Base-by-base conservation (phyloP, 2,888 invertebrate species). In the Gastracanthus pulcherrimus region DNA sequence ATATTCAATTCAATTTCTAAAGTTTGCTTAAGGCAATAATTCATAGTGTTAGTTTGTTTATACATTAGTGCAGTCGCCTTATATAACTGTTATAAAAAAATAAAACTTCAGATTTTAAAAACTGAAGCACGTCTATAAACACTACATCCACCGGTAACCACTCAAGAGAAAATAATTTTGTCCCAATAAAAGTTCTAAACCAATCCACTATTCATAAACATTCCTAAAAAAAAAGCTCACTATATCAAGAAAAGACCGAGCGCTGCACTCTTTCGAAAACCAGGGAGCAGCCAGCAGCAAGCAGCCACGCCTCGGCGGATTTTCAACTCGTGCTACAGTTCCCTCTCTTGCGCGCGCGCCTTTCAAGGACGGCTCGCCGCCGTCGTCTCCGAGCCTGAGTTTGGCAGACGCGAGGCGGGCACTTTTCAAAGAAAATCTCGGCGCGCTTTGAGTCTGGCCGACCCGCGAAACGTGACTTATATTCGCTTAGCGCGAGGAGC, bases 381-480 rank as follows among this genome's bases (percentile, higher is more conserved):
- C 45, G 38, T 13, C 9, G 9, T 7, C 38, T 13, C 11, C 62
- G 62, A 34, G 62, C 34, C 62, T 62, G 62, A 62, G n/a, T 62
- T 36, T 34, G 62, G 62, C 45, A 45, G 45, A n/a, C 45, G n/a
- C 62, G 60, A n/a, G 62, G 34, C 62, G 31, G 60, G 19, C 34
- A 62, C 62, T 36, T 36, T 62, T 19, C 19, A 36, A 62, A 36
- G 62, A 62, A 62, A 62, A 62, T 62, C 62, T 62, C 36, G 62
- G n/a, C 16, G 16, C 13, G 45, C n/a, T 5, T n/a, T 5, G n/a
- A n/a, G 45, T 45, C n/a, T n/a, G 45, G n/a, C 45, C 16, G 3
- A 13, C n/a, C 38, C 16, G n/a, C 45, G 45, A 34, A 62, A 34
- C 62, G 34, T 62, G 36, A 31, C 34, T 34, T n/a, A n/a, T n/a